Conservation (phyloP, 2,113 vertebrate species). For the Eurystomus gularis region DNA sequence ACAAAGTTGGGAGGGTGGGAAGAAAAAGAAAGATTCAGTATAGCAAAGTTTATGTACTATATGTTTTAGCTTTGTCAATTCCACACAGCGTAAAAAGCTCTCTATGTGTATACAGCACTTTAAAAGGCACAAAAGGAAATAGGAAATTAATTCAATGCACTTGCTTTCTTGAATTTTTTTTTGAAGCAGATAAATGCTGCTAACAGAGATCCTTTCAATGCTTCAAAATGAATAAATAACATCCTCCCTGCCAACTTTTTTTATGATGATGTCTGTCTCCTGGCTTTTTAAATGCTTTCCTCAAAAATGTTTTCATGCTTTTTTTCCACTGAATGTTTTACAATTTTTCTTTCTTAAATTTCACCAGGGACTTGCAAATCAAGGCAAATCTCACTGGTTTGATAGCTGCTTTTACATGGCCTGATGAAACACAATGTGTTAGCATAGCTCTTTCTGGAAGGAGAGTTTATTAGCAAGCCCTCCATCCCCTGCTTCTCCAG, state of each 20-base stretch:
- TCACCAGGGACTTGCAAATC: slow-evolving; percentile 70
- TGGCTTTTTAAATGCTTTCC: slow-evolving; percentile 66
- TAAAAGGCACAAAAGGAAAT: slow-evolving; percentile 62
- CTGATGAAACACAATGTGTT: slow-evolving; percentile 44
- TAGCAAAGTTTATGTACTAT: neutral
- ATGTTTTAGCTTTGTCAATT: slow-evolving; percentile 32
- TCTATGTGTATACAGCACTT: slow-evolving; percentile 32
- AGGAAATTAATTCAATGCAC: slow-evolving; percentile 56
- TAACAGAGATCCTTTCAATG: slow-evolving; percentile 52
- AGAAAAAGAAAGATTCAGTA: neutral
- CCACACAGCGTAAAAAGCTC: slow-evolving; percentile 36
- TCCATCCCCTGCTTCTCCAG: slow-evolving; percentile 22
- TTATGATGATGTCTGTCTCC: slow-evolving; percentile 60
- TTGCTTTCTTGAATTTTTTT: slow-evolving; percentile 29
- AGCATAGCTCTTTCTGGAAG: slow-evolving; percentile 31
- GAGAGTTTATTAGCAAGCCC: slow-evolving; percentile 61
- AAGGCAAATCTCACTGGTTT: slow-evolving; percentile 64
- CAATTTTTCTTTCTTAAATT: slow-evolving; percentile 66
- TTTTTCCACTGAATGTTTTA: slow-evolving; percentile 67
- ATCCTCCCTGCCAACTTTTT: slow-evolving; percentile 40
- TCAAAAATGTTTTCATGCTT: slow-evolving; percentile 66
- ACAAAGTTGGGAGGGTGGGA: neutral
- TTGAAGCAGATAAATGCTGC: slow-evolving; percentile 35
- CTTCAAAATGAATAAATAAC: slow-evolving; percentile 74
- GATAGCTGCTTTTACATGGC: slow-evolving; percentile 62